phyloP scores from a whole-genome alignment of 1,140 invertebrate genomes.

The Zeugodacus cucurbitae region DNA sequence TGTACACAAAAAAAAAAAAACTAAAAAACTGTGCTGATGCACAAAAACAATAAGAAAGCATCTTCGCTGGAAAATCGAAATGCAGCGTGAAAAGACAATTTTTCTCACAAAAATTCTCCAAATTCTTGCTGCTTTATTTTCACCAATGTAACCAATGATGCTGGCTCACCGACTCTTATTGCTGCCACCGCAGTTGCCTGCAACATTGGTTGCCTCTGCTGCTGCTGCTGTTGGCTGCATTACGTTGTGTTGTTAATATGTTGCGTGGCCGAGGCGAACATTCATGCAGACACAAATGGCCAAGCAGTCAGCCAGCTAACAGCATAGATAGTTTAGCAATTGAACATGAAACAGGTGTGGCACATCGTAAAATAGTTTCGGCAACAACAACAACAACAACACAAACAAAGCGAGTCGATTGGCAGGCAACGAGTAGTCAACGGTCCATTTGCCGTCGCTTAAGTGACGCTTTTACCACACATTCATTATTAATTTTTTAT shows the following conservation, averaged over 20 bases:
- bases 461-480: slow-evolving; percentile 63
- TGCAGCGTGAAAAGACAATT: slow-evolving; percentile 27
- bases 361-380: slow-evolving; percentile 51
- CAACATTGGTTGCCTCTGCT: too few species aligned
- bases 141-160: not conserved
- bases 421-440: slow-evolving; percentile 46
- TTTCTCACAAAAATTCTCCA: slow-evolving; percentile 28
- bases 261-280: not conserved
- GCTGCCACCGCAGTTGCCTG: not conserved
- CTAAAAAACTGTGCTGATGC: not conserved
- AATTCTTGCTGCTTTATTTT: not conserved
- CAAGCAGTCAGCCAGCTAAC: not conserved
- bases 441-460: slow-evolving; percentile 49
- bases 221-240: not conserved
- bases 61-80: slow-evolving; percentile 6
- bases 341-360: slow-evolving; percentile 64
- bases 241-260: slow-evolving; percentile 15
- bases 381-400: slow-evolving; percentile 45
- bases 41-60: slow-evolving; percentile 38
- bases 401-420: slow-evolving; percentile 48
- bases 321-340: slow-evolving; percentile 6
- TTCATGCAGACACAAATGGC: not conserved
- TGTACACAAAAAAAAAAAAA: not conserved
- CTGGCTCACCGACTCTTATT: not conserved
- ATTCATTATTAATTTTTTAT: slow-evolving; percentile 59